Percentiles rank a stretch among this genome's conserved stretches.
These are phyloP conservation scores for Neogobius melanostomus DNA, from an alignment of 2,113 vertebrate species.

Conservation along the genomic window DNA sequence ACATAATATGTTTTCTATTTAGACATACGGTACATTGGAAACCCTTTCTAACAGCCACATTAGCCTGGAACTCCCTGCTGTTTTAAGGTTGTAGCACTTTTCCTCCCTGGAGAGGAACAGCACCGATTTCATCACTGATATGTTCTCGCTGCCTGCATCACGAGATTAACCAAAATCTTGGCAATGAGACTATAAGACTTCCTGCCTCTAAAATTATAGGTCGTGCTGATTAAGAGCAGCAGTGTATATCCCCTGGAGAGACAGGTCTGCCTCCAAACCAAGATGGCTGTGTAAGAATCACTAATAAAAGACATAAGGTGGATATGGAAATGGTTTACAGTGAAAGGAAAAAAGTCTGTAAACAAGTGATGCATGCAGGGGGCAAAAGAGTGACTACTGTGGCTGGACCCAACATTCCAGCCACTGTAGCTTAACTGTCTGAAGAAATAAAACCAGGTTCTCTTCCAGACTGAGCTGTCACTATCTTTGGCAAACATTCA, in stretches of 20 bases:
- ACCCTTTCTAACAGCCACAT: slow-evolving; percentile 38
- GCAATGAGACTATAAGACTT: slow-evolving; percentile 63
- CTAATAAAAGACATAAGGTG: neutral
- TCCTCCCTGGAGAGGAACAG: slow-evolving; percentile 56
- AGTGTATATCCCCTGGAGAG: slow-evolving; percentile 27
- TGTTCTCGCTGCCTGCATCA: slow-evolving; percentile 51
- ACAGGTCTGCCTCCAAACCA: slow-evolving; percentile 28
- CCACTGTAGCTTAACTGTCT: neutral
- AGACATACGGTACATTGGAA: slow-evolving; percentile 8
- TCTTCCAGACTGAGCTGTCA: neutral
- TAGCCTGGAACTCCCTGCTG: slow-evolving; percentile 61
- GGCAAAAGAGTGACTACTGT: neutral
- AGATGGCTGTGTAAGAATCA: slow-evolving; percentile 12
- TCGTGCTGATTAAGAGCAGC: slow-evolving; percentile 31
- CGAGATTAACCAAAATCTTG: slow-evolving; percentile 52
- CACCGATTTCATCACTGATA: slow-evolving; percentile 65
- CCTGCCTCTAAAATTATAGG: slow-evolving; percentile 55
- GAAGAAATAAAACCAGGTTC: neutral
- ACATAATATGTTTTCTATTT: slow-evolving; percentile 52
- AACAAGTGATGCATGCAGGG: neutral
- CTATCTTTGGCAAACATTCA: neutral
- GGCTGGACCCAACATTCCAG: neutral
- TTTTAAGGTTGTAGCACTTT: slow-evolving; percentile 54
- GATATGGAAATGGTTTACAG: neutral
- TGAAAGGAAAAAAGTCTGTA: neutral